phyloP scores from a whole-genome alignment of 1,140 invertebrate genomes.

The Pantala flavescens region DNA sequence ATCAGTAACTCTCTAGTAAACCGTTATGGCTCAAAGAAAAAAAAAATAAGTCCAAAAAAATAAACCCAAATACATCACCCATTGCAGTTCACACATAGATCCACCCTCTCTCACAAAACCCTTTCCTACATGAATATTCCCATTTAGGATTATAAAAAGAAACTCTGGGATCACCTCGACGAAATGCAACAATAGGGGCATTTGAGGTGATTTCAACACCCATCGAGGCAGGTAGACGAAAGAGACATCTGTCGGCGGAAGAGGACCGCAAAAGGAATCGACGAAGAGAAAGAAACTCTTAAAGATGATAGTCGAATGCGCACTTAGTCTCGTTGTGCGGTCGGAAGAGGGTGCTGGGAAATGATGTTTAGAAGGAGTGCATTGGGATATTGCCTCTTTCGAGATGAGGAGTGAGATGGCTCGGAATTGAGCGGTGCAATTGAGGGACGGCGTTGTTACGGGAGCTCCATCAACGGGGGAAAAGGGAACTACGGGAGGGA shows the following conservation, averaged over 20 bases:
- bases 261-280: neutral
- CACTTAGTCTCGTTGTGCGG: constrained; percentile 1
- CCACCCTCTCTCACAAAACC: too few species aligned
- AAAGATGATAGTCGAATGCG: constrained; percentile 9
- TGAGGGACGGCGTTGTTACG: neutral
- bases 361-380: neutral
- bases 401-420: neutral
- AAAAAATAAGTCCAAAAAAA: too few species aligned
- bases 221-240: neutral
- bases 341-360: neutral
- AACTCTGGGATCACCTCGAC: too few species aligned
- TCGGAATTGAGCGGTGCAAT: constrained; percentile 8
- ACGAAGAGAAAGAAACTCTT: neutral
- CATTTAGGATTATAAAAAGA: too few species aligned
- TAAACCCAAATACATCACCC: too few species aligned
- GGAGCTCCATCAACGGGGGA: neutral
- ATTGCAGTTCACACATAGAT: too few species aligned
- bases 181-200: too few species aligned
- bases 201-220: too few species aligned
- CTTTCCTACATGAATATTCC: too few species aligned
- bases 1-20: too few species aligned
- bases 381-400: neutral
- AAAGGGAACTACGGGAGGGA: neutral
- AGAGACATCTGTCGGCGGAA: neutral
- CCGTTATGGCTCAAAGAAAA: too few species aligned